phyloP scores from a whole-genome alignment of 2,888 invertebrate genomes.

The Nephrotoma guestfalica region DNA sequence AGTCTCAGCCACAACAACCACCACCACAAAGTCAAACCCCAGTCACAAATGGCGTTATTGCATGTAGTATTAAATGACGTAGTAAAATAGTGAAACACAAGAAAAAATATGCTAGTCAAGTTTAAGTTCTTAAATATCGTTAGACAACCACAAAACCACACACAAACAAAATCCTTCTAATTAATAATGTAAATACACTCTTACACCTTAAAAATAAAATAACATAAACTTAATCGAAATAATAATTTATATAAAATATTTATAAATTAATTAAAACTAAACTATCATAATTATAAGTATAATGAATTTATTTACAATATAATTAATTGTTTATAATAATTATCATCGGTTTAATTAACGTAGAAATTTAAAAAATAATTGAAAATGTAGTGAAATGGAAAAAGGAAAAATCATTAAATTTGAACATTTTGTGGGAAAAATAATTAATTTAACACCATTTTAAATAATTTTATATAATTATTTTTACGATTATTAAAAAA shows the following conservation, averaged over 20 bases:
- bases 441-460: neutral
- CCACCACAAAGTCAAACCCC: slow-evolving; percentile 8
- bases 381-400: neutral
- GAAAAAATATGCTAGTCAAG: slow-evolving; percentile 35
- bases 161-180: neutral
- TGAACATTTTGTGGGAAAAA: neutral
- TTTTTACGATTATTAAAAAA: neutral
- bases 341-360: neutral
- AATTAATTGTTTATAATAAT: neutral
- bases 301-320: neutral
- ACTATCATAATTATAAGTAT: neutral
- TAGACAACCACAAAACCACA: neutral
- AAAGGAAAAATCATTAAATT: neutral
- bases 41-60: slow-evolving; percentile 11
- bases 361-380: neutral
- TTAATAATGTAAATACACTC: neutral
- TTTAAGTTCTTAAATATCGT: slow-evolving; percentile 17
- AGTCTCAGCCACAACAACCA: neutral
- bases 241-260: neutral
- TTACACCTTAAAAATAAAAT: neutral
- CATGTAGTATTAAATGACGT: slow-evolving; percentile 27
- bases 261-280: neutral
- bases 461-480: neutral
- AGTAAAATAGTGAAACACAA: slow-evolving; percentile 34
- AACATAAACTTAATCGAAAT: neutral